Conservation (phyloP, 2,797 vertebrate species). For the Gymnopithys bicolor region DNA sequence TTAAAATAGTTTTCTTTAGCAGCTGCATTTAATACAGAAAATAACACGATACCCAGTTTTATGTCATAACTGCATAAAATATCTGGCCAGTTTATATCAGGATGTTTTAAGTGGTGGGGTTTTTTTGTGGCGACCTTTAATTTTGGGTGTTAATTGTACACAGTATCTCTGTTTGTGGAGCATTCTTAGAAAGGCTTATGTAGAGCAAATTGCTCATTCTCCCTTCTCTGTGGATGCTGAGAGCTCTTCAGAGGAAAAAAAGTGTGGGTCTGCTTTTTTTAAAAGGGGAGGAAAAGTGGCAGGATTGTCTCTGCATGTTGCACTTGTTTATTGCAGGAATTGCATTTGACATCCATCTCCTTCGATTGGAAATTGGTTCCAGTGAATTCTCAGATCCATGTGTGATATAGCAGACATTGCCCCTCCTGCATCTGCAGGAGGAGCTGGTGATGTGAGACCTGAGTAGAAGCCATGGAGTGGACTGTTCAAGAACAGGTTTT, state of each 20-base stretch:
- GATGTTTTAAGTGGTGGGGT: background rate
- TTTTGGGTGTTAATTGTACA: background rate
- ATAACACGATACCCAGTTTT: background rate
- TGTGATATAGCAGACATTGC: background rate
- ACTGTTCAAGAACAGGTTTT: background rate
- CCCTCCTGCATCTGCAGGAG: background rate
- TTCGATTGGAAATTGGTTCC: background rate
- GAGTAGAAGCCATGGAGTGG: background rate
- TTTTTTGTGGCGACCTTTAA: background rate
- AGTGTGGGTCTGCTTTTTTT: background rate
- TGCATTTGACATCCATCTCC: background rate
- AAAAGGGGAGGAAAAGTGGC: background rate
- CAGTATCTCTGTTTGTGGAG: background rate
- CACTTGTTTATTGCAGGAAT: background rate
- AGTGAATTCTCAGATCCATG: background rate
- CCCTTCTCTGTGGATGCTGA: background rate
- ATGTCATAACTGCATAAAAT: background rate
- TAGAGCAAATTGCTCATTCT: background rate
- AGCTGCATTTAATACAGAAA: constrained; percentile 35
- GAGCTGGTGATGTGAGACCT: background rate
- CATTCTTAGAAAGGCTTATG: background rate
- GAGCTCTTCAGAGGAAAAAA: background rate
- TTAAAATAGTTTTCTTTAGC: constrained; percentile 10
- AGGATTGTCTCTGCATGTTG: background rate
- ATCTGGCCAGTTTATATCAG: constrained; percentile 5